Conservation (phyloP, 2,113 vertebrate species). For the Dipodomys stephensi region DNA sequence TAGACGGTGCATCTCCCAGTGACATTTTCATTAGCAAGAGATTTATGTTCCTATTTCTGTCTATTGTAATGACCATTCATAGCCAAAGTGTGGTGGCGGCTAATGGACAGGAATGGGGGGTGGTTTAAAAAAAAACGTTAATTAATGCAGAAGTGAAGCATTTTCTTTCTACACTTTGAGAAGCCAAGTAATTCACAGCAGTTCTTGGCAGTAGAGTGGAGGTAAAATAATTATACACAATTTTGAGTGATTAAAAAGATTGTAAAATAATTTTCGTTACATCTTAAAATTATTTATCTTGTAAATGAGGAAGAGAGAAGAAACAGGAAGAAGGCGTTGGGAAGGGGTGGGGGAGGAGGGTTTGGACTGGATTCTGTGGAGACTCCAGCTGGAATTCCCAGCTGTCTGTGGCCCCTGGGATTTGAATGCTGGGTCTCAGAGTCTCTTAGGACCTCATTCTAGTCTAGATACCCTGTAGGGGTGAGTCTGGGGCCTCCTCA, state of each 20-base stretch:
- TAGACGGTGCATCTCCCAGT: slow-evolving; percentile 90
- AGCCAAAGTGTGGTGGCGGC: slow-evolving; percentile 88
- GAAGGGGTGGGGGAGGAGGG: background rate
- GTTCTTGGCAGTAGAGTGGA: slow-evolving; percentile 86
- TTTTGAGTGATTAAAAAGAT: slow-evolving; percentile 90
- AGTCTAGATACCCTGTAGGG: fast-evolving
- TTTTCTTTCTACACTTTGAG: slow-evolving; percentile 85
- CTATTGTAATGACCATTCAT: slow-evolving; percentile 94
- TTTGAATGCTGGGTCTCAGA: background rate
- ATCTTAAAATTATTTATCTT: slow-evolving; percentile 89
- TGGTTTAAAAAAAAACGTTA: slow-evolving; percentile 87
- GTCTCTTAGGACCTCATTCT: fast-evolving
- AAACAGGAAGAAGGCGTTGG: slow-evolving; percentile 75
- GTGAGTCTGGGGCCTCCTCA: background rate
- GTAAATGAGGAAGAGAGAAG: slow-evolving; percentile 85
- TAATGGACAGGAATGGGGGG: slow-evolving; percentile 92
- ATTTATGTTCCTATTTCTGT: slow-evolving; percentile 97
- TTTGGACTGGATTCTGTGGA: slow-evolving; percentile 45
- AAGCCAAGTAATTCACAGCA: slow-evolving; percentile 86
- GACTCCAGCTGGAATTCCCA: slow-evolving; percentile 47
- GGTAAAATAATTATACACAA: slow-evolving; percentile 89
- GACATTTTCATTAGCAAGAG: slow-evolving; percentile 97
- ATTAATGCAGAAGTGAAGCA: slow-evolving; percentile 91
- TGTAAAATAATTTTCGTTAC: slow-evolving; percentile 89
- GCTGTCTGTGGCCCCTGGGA: background rate